Evolutionary conservation across 2,797 vertebrate species (phyloP).

Genomic region (Alfaro cultratus): DNA sequence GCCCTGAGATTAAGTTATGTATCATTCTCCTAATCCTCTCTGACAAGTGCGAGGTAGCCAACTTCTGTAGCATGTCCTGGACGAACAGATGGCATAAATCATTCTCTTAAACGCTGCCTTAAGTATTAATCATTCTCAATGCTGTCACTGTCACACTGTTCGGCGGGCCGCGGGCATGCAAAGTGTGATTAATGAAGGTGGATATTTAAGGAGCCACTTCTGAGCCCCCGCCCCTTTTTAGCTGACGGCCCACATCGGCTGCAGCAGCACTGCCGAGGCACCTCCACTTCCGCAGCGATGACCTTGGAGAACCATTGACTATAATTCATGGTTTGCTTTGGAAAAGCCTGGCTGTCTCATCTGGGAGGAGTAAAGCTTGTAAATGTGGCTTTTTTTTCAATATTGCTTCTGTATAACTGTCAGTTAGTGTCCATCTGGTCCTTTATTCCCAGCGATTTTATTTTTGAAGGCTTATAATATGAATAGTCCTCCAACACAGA

Average conservation of each 20-base stretch:
- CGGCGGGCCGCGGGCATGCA: constrained; percentile 68
- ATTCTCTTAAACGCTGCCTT: constrained; percentile 86
- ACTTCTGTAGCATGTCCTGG: constrained; percentile 76
- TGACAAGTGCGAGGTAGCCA: constrained; percentile 80
- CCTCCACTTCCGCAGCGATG: constrained; percentile 54
- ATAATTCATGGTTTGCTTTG: constrained; percentile 50
- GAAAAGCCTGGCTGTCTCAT: constrained; percentile 31
- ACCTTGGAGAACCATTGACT: constrained; percentile 59
- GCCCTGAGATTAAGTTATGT: constrained; percentile 82
- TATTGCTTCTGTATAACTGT: constrained; percentile 6
- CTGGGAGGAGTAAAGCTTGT: constrained; percentile 16
- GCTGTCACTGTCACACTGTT: constrained; percentile 79
- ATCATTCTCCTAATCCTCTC: constrained; percentile 80
- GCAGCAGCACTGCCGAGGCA: constrained; percentile 42
- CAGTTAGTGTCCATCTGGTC: background rate
- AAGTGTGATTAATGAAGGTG: constrained; percentile 85
- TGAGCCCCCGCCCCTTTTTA: constrained; percentile 58
- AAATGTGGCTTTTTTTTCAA: constrained; percentile 26
- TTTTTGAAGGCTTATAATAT: background rate
- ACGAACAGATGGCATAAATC: constrained; percentile 88
- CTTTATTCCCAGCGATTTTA: background rate
- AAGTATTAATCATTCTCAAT: constrained; percentile 87
- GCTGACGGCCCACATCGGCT: constrained; percentile 51
- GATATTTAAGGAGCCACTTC: constrained; percentile 73
- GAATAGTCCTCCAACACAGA: background rate